Base-by-base conservation (phyloP, 2,888 invertebrate genomes). In the Chouioia cunea region DNA sequence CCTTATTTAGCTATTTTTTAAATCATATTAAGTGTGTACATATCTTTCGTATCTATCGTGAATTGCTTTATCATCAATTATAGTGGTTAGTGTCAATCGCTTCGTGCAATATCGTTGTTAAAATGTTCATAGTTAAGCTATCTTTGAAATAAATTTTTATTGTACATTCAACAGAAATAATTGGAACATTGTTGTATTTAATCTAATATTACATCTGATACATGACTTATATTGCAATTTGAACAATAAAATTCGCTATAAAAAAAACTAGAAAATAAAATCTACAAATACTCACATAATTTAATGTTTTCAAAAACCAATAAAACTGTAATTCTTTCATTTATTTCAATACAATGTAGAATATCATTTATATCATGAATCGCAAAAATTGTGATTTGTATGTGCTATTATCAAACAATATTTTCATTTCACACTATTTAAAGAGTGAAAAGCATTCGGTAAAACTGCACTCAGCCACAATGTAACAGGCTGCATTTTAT, bases 401-500 rank as follows among this genome's bases (percentile, higher is more conserved):
- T 48, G 60, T 75, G 74, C 74, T 74, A 74, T 60, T 76, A 73
- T 75, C 65, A 62, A 66, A 73, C 10, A 36, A 10, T 36, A 4
- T 36, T 36, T 47, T 57, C n/a, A 57, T 57, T 47, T 44, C 56
- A 43, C 27, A n/a, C n/a, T 36, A 36, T 27, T 43, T 57, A 50
- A 62, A 67, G 71, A 70, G 60, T 74, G 74, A 78, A 68, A 71
- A 73, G 73, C 66, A 72, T 76, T 48, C 54, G 68, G 77, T n/a
- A 65, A 16, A 65, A 75, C 76, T n/a, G 77, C 74, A 77, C 77
- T 80, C 78, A 75, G 76, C 72, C 77, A 74, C 77, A 74, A 73
- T 75, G 71, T 73, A 75, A 77, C 74, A 75, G 58, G 56, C 66
- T 71, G 58, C 54, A 65, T 73, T 75, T 70, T 80, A 78, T 79